Evolutionary conservation across 2,888 invertebrate genomes (phyloP).

Genomic region (Meiosimyza platycephala): DNA sequence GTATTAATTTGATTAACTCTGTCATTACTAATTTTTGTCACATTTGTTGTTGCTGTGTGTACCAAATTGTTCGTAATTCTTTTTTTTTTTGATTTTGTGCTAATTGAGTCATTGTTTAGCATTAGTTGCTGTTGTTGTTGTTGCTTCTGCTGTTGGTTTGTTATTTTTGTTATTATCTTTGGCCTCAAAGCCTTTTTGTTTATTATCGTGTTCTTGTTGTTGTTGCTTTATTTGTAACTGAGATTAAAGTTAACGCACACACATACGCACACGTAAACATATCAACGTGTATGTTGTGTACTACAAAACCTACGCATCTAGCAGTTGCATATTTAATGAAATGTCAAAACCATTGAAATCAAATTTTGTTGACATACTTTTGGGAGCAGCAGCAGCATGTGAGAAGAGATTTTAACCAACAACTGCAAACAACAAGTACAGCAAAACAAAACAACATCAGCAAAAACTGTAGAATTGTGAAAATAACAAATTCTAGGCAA

Average conservation of each 20-base stretch:
- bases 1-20: too few species aligned
- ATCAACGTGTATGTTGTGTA: not conserved
- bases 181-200: too few species aligned
- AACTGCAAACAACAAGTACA: not conserved
- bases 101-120: too few species aligned
- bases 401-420: not conserved
- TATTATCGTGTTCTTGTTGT: conserved; percentile 7
- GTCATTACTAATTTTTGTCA: too few species aligned
- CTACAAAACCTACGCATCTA: not conserved
- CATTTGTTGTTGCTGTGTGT: too few species aligned
- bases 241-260: not conserved
- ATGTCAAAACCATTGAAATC: conserved; percentile 26
- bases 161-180: too few species aligned
- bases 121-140: too few species aligned
- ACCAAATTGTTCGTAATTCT: too few species aligned
- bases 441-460: conserved; percentile 1
- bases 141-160: too few species aligned
- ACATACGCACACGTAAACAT: not conserved
- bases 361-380: conserved; percentile 32
- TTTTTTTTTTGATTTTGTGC: too few species aligned
- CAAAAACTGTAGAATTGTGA: not conserved
- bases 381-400: conserved; percentile 14
- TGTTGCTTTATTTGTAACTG: conserved; percentile 2
- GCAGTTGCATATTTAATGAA: conserved; percentile 11
- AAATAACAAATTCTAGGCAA: conserved; percentile 20